Base-by-base conservation (phyloP, 2,113 vertebrate genomes). In the Solea solea region DNA sequence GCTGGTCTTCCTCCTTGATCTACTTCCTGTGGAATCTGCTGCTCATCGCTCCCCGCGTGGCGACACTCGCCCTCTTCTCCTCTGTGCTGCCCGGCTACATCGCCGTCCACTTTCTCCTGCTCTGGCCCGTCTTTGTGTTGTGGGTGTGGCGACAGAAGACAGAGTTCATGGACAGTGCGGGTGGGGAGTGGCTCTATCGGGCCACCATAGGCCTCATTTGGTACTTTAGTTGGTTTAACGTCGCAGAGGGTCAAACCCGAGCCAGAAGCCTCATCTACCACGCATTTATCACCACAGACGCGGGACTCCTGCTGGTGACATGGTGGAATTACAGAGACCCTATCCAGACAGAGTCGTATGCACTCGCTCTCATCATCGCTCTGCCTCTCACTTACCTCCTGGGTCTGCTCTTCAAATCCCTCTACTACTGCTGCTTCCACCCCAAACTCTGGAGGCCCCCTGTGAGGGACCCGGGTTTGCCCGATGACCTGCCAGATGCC, bases 191-290 rank as follows among this genome's bases (percentile, higher is more conserved):
- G 91, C 93, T 98, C 4, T 99, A 98, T 91, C 94, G 95, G 12
- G 94, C 90, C 58, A 70, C 93, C 0, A 93, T 98, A 21, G 97
- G 95, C 0, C 86, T 95, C 46, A 95, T 98, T 60, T 96, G 97
- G 80, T 98, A 99, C 85, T 98, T 99, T 94, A 97, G 95, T 88
- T 98, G 98, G 98, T 99, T 98, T 78, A 98, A 96, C 0, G 95
- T 99, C 68, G 85, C 94, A 0, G 94, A 90, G 41, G 97, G 97
- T 0, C 90, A 52, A 7, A 98, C 96, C 0, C 77, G 87, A 8
- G 45, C 86, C 68, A 91, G 97, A 51, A 94, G 95, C 80, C 0
- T 87, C 77, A 94, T 99, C 82, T 97, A 99, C 64, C 92, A 97
- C 1, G 0, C 71, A 5, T 96, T 99, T 88, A 91, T 97, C 1